Conservation (phyloP, 2,888 invertebrate genomes). For the Iphiclides podalirius region DNA sequence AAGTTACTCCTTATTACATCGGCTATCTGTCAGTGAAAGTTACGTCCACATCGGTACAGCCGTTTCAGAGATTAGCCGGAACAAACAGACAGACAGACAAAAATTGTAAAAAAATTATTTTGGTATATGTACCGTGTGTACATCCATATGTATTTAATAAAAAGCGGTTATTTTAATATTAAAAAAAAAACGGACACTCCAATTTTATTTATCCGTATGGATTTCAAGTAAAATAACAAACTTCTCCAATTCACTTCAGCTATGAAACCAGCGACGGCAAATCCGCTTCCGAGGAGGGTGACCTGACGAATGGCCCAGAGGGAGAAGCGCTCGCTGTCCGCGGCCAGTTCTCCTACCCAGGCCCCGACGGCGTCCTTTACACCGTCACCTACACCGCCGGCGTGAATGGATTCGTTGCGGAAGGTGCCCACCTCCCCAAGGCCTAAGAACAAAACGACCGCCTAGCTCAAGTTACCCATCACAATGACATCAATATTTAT, state of each 20-base stretch:
- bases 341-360: constrained; percentile 71
- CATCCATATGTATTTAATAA: too few relatives aligned
- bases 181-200: too few relatives aligned
- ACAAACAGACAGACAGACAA: too few relatives aligned
- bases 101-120: too few relatives aligned
- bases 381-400: constrained; percentile 70
- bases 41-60: too few relatives aligned
- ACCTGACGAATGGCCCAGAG: constrained; percentile 67
- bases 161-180: too few relatives aligned
- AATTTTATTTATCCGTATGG: too few relatives aligned
- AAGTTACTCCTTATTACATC: too few relatives aligned
- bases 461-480: neutral
- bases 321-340: constrained; percentile 65
- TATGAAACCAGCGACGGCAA: constrained; percentile 62
- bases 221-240: too few relatives aligned
- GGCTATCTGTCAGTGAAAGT: too few relatives aligned
- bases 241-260: constrained; percentile 36
- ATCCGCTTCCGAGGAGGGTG: constrained; percentile 43
- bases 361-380: constrained; percentile 66
- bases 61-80: too few relatives aligned
- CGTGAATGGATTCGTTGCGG: constrained; percentile 76
- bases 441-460: constrained; percentile 2
- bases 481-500: neutral
- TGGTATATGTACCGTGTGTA: too few relatives aligned
- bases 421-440: constrained; percentile 50